Percentiles rank a stretch among this genome's conserved stretches.
phyloP scores from a whole-genome alignment of 2,113 vertebrate genomes.

The Stictonetta naevosa region DNA sequence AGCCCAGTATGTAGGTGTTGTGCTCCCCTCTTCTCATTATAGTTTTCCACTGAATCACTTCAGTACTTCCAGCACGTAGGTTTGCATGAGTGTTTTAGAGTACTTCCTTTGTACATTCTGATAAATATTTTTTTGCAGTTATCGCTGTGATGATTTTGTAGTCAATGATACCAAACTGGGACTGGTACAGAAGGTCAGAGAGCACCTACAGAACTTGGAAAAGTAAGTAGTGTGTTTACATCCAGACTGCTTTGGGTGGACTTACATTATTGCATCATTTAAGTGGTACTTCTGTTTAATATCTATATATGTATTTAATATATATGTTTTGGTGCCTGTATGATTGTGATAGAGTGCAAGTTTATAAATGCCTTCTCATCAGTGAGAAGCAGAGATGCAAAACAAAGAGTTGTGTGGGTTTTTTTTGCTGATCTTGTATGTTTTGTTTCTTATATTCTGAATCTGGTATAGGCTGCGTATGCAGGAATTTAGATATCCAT shows the following conservation, averaged over 20 bases:
- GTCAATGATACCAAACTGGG: constrained; percentile 96
- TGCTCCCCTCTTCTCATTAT: neutral
- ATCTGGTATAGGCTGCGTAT: neutral
- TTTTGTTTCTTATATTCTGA: neutral
- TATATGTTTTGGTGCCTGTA: neutral
- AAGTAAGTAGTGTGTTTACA: constrained; percentile 84
- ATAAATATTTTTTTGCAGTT: constrained; percentile 81
- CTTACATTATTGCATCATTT: neutral
- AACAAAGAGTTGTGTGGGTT: neutral
- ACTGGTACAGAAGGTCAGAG: constrained; percentile 94
- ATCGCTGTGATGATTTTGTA: constrained; percentile 97
- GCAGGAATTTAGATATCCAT: neutral
- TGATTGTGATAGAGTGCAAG: neutral
- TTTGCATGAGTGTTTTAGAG: neutral
- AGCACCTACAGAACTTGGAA: constrained; percentile 96
- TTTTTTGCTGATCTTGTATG: neutral
- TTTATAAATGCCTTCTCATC: neutral
- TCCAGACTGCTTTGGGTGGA: neutral
- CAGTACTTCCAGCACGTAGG: neutral
- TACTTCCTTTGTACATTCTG: neutral
- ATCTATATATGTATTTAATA: neutral
- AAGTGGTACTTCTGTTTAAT: neutral
- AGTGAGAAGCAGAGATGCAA: neutral
- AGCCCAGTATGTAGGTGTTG: neutral
- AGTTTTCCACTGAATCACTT: neutral